A percentile compares a stretch with the other conserved stretches of the same genome.
Conservation (phyloP, 2,113 vertebrate species). For the Spermophilus dauricus region DNA sequence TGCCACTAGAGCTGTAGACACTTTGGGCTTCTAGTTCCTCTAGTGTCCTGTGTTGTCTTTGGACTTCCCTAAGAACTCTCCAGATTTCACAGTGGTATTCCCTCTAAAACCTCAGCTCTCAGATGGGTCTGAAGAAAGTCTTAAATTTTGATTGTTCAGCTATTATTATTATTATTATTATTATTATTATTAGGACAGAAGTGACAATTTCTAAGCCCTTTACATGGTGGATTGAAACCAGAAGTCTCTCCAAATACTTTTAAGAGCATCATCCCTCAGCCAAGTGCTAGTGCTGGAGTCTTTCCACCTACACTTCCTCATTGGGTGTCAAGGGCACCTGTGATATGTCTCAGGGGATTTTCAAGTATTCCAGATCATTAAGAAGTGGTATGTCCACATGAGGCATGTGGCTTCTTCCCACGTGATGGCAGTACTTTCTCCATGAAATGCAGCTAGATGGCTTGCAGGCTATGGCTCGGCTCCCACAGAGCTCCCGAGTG, state of each 20-base stretch:
- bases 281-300: not conserved
- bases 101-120: not conserved
- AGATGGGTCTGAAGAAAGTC: not conserved
- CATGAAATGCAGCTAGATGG: not conserved
- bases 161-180: not conserved
- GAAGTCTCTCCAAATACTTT: not conserved
- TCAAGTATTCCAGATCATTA: not conserved
- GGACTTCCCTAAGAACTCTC: not conserved
- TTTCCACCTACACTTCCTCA: not conserved
- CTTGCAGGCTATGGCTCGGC: not conserved
- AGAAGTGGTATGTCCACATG: not conserved
- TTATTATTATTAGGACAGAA: not conserved
- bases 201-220: not conserved
- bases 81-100: not conserved
- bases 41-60: not conserved
- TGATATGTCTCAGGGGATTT: not conserved
- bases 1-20: fast-evolving
- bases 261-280: not conserved
- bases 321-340: not conserved
- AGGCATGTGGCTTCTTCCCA: not conserved
- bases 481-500: not conserved
- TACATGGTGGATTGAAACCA: not conserved
- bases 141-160: not conserved
- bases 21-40: not conserved
- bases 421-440: not conserved